phyloP scores from a whole-genome alignment of 2,113 vertebrate species.

The Microtus montanus region DNA sequence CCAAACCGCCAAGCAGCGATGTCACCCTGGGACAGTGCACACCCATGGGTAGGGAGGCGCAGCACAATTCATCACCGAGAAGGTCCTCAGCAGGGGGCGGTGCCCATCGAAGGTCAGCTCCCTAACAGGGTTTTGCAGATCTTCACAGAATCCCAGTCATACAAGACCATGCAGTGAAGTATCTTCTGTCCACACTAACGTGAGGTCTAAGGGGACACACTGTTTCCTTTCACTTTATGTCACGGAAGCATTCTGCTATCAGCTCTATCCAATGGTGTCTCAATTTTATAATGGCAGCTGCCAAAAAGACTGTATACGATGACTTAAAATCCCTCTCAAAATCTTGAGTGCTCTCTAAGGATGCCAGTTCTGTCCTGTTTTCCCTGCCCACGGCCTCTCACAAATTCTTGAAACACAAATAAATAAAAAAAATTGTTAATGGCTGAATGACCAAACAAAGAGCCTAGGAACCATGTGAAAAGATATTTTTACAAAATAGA shows the following conservation, averaged over 20 bases:
- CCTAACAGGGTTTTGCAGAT: not conserved
- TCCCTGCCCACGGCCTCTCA: accelerated
- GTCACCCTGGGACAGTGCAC: slow-evolving; percentile 44
- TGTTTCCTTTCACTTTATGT: not conserved
- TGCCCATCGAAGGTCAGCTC: not conserved
- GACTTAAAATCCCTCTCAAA: accelerated
- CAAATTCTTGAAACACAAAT: not conserved
- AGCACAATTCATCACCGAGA: not conserved
- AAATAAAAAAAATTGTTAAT: accelerated
- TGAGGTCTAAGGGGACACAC: accelerated
- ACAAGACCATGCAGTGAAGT: not conserved
- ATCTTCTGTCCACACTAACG: accelerated
- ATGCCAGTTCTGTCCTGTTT: too few relatives aligned
- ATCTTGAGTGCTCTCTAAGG: accelerated
- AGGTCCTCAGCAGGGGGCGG: not conserved
- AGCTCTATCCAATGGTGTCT: accelerated
- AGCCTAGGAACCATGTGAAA: too few relatives aligned
- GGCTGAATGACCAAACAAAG: not conserved
- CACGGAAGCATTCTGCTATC: accelerated
- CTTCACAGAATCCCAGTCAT: not conserved
- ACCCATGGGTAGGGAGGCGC: not conserved
- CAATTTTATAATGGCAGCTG: accelerated
- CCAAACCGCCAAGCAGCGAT: slow-evolving; percentile 65
- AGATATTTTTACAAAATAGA: not conserved
- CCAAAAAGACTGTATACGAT: accelerated